A percentile compares a stretch with the other conserved stretches of the same genome.
Conservation (phyloP, 1,140 invertebrate species). For the Rhyacophila brunnea region DNA sequence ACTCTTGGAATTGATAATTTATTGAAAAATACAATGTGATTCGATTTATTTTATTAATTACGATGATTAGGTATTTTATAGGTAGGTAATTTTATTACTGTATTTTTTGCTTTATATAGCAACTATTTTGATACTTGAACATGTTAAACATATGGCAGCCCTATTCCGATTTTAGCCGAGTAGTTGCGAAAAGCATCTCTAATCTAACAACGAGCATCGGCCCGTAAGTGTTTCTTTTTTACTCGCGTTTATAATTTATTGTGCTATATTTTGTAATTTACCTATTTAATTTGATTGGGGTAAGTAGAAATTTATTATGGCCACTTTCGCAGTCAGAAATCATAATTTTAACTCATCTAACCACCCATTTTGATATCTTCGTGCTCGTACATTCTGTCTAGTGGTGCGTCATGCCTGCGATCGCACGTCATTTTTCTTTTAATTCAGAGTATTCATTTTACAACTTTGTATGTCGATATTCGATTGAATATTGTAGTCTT, state of each 20-base stretch:
- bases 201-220: constrained; percentile 52
- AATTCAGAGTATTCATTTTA: neutral
- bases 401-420: constrained; percentile 24
- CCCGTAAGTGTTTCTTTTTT: constrained; percentile 42
- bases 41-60: no score
- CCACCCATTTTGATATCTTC: constrained; percentile 3
- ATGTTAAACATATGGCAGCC: no score
- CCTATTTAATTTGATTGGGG: constrained; percentile 6
- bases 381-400: constrained; percentile 18
- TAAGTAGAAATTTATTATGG: constrained; percentile 15
- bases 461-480: no score
- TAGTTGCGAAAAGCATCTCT: constrained; percentile 50
- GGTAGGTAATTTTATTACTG: no score
- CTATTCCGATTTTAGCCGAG: constrained; percentile 40
- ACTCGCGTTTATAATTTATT: constrained; percentile 11
- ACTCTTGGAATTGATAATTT: no score
- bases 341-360: neutral
- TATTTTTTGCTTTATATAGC: no score
- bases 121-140: no score
- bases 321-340: neutral
- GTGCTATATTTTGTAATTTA: constrained; percentile 18
- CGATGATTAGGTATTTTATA: no score
- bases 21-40: no score
- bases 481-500: no score
- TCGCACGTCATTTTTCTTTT: constrained; percentile 25